Evolutionary conservation across 1,140 invertebrate species (phyloP), one percentile per base, ranked within the genome.

Genomic region (Eciton burchellii): DNA sequence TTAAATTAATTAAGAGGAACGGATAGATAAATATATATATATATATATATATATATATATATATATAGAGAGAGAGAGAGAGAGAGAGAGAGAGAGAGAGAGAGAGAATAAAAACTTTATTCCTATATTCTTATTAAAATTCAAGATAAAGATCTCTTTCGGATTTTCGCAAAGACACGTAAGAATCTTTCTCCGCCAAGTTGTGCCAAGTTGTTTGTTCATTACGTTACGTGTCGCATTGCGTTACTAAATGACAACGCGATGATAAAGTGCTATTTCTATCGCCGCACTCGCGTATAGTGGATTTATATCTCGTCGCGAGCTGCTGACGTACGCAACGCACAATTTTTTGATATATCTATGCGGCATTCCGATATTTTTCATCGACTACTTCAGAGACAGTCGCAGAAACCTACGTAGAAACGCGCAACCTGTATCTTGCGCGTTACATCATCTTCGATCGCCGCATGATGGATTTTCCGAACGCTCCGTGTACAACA

Each of bases 181-280:
- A 54, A 21, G 52, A 54, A 54, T 54, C n/a, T 54, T 16, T 4
- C 52, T 54, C 5, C n/a, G 1, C 19, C n/a, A n/a, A n/a, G n/a
- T 54, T 19, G 52, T 54, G 52, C 5, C 3, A 19, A 54, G 19
- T 54, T 54, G 8, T 19, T 4, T 19, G 16, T 1, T 19, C 19
- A 16, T n/a, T 21, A 0, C 5, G 52, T 54, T 54, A 19, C 52
- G 52, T 54, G n/a, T 54, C n/a, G n/a, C 2, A 54, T 54, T 54
- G 52, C 52, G 52, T 54, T 19, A 19, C 19, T 54, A 21, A 19
- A 54, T 54, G 52, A 54, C 52, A 54, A 54, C n/a, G 19, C 52
- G 52, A 6, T 54, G 52, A 54, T 54, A n/a, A 54, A 54, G 52
- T 54, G 52, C 52, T 54, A 54, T 54, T 54, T 54, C 19, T 19